Conservation (phyloP, 1,140 invertebrate genomes). For the Bombus balteatus region DNA sequence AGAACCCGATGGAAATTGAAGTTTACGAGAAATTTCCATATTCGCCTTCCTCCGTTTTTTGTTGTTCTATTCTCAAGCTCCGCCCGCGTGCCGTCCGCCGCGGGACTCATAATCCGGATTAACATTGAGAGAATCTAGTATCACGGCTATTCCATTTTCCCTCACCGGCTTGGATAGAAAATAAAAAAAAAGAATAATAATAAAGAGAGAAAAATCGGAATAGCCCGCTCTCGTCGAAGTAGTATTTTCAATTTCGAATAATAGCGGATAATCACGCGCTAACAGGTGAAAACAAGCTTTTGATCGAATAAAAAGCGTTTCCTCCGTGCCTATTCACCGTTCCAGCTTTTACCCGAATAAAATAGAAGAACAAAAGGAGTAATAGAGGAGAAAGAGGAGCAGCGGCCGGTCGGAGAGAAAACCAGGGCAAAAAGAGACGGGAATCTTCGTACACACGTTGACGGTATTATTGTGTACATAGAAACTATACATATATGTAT, state of each 20-base stretch:
- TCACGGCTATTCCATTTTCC: slow-evolving; percentile 33
- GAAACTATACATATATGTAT: not conserved
- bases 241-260: slow-evolving; percentile 50
- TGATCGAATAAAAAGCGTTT: slow-evolving; percentile 45
- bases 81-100: not conserved
- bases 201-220: not conserved
- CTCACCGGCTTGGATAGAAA: not conserved
- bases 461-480: not conserved
- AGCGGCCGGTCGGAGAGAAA: not conserved
- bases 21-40: slow-evolving; percentile 31
- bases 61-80: not conserved
- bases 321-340: slow-evolving; percentile 36
- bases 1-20: not conserved
- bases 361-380: slow-evolving; percentile 25
- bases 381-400: slow-evolving; percentile 1
- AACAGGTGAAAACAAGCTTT: slow-evolving; percentile 50
- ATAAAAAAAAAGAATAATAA: not conserved
- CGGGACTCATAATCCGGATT: slow-evolving; percentile 29
- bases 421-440: not conserved
- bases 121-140: slow-evolving; percentile 37
- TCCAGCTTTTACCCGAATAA: slow-evolving; percentile 19
- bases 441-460: not conserved
- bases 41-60: not conserved
- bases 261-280: slow-evolving; percentile 36
- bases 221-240: not conserved